These are phyloP conservation scores for Lycodopsis pacificus DNA, from an alignment of 2,797 vertebrate genomes.

Conservation along the genomic window DNA sequence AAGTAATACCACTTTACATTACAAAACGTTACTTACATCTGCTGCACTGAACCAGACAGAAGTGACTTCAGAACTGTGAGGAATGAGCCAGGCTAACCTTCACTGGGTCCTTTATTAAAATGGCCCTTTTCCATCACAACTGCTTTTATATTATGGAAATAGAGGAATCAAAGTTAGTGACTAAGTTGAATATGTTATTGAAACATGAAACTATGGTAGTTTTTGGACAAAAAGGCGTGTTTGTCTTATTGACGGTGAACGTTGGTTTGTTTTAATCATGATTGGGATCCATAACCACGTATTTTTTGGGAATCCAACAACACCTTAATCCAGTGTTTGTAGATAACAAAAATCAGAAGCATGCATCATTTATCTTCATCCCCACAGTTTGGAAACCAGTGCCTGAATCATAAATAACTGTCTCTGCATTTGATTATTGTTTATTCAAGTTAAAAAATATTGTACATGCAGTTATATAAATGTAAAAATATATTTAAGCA, in stretches of 20 bases:
- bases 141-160: too few relatives aligned
- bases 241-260: background rate
- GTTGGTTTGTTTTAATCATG: background rate
- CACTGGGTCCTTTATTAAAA: background rate
- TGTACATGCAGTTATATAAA: too few relatives aligned
- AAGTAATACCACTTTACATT: background rate
- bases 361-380: too few relatives aligned
- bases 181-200: background rate
- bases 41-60: background rate
- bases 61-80: too few relatives aligned
- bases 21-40: background rate
- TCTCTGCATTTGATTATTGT: too few relatives aligned
- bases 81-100: background rate
- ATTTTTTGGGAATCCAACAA: background rate
- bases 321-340: background rate
- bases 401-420: background rate
- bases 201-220: background rate
- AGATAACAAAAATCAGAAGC: too few relatives aligned
- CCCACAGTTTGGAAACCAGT: too few relatives aligned
- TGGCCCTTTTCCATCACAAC: too few relatives aligned
- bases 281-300: background rate
- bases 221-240: background rate
- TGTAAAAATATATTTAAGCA: too few relatives aligned
- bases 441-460: too few relatives aligned
- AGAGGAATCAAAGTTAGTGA: too few relatives aligned